Percentiles rank a stretch among this genome's conserved stretches.
Evolutionary conservation across 2,113 vertebrate species (phyloP).

Genomic region (Leuciscus idus): DNA sequence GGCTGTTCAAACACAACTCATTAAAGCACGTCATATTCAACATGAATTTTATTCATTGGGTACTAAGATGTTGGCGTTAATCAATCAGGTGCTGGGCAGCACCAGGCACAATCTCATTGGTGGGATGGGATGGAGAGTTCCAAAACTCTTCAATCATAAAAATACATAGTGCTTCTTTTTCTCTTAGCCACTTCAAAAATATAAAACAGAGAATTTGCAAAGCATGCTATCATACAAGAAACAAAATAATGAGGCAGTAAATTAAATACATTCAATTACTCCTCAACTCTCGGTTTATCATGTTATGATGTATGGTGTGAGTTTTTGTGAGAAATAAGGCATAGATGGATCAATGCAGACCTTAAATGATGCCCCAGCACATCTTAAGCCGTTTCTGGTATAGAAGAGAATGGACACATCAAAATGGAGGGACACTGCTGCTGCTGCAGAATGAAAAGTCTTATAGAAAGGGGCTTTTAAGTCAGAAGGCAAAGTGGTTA

Average conservation of each 20-base stretch:
- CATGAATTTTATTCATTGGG: slow-evolving; percentile 59
- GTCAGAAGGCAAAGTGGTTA: slow-evolving; percentile 36
- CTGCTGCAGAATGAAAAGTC: slow-evolving; percentile 29
- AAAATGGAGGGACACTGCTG: slow-evolving; percentile 16
- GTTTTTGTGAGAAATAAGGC: slow-evolving; percentile 61
- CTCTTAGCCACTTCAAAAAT: slow-evolving; percentile 60
- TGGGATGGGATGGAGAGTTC: slow-evolving; percentile 60
- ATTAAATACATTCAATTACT: slow-evolving; percentile 63
- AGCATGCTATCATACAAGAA: slow-evolving; percentile 67
- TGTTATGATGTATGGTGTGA: slow-evolving; percentile 54
- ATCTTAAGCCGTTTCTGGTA: slow-evolving; percentile 40
- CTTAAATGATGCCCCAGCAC: slow-evolving; percentile 45
- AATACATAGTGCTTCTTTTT: slow-evolving; percentile 65
- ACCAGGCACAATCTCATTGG: slow-evolving; percentile 63
- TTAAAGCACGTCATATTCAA: slow-evolving; percentile 57
- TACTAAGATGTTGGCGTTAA: slow-evolving; percentile 56
- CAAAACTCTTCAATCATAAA: slow-evolving; percentile 63
- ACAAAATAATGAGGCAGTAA: slow-evolving; percentile 60
- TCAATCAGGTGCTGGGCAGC: slow-evolving; percentile 59
- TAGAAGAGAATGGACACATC: slow-evolving; percentile 43
- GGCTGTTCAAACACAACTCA: slow-evolving; percentile 28
- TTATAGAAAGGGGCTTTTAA: slow-evolving; percentile 23
- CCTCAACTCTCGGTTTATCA: slow-evolving; percentile 42
- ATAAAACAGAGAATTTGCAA: slow-evolving; percentile 64
- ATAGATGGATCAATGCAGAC: slow-evolving; percentile 62